Conservation (phyloP, 2,888 invertebrate genomes). For the Chaetogeoica ovagalla region DNA sequence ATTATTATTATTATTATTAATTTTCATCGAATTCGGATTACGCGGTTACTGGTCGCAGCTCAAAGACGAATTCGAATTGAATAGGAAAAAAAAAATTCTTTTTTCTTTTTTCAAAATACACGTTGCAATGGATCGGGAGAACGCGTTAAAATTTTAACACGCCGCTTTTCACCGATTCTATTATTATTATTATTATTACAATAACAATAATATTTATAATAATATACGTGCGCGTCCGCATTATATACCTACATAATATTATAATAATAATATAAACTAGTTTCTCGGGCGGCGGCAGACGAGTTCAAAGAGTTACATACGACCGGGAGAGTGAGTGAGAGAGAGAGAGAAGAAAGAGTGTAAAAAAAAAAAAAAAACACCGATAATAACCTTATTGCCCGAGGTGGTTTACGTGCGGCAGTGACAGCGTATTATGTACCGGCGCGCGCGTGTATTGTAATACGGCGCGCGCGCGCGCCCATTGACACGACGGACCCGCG, state of each 20-base stretch:
- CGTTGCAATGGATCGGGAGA: background rate
- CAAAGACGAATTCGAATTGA: too few species aligned
- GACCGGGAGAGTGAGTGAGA: too few species aligned
- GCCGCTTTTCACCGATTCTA: background rate
- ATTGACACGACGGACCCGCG: conserved; percentile 29
- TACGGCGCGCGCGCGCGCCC: too few species aligned
- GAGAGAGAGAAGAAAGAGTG: too few species aligned
- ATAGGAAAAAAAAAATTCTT: too few species aligned
- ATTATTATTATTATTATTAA: too few species aligned
- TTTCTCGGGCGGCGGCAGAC: conserved; percentile 13
- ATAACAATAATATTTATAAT: background rate
- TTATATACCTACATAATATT: background rate
- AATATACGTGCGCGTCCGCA: background rate
- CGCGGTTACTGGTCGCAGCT: too few species aligned
- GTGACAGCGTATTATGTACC: conserved; percentile 23
- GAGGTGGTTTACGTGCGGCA: conserved; percentile 42
- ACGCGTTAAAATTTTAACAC: background rate
- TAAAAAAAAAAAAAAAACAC: conserved; percentile 13
- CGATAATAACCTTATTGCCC: conserved; percentile 19
- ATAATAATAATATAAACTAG: background rate
- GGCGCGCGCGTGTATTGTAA: background rate
- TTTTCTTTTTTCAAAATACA: too few species aligned
- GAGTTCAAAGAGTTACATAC: conserved; percentile 47
- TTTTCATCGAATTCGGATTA: too few species aligned
- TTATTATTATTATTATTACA: too few species aligned